phyloP scores from a whole-genome alignment of 2,797 vertebrate genomes.

The Oreortyx pictus region DNA sequence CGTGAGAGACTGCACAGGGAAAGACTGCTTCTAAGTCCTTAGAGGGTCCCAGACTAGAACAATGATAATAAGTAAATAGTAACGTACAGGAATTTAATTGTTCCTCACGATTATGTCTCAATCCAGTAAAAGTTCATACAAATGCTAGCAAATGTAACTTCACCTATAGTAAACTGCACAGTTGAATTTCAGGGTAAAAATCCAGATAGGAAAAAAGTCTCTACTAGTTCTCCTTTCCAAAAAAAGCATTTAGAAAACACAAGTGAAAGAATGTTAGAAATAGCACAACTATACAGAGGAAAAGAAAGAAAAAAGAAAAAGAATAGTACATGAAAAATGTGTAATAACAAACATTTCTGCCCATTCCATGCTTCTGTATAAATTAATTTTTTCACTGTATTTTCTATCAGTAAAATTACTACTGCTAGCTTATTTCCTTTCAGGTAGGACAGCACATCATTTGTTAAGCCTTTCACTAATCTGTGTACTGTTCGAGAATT shows the following conservation, averaged over 20 bases:
- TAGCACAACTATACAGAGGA: not conserved
- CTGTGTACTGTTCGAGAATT: not conserved
- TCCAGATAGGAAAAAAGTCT: fast-evolving
- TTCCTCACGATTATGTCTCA: not conserved
- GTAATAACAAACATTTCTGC: not conserved
- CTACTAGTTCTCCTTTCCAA: not conserved
- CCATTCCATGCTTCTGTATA: not conserved
- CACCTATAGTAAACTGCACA: not conserved
- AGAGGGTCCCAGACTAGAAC: not conserved
- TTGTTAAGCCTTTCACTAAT: not conserved
- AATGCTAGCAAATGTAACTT: not conserved
- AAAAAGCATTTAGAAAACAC: not conserved
- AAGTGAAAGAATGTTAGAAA: not conserved
- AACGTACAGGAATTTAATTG: not conserved
- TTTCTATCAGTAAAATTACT: not conserved
- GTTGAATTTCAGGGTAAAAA: not conserved
- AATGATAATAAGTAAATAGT: not conserved
- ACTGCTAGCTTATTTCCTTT: not conserved
- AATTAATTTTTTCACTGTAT: not conserved
- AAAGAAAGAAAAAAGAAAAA: not conserved
- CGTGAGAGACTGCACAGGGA: not conserved
- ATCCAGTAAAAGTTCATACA: not conserved
- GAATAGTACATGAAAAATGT: not conserved
- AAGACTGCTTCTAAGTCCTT: not conserved
- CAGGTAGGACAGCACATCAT: not conserved